phyloP scores from a whole-genome alignment of 2,888 invertebrate species.

The Clistopyga incitator region DNA sequence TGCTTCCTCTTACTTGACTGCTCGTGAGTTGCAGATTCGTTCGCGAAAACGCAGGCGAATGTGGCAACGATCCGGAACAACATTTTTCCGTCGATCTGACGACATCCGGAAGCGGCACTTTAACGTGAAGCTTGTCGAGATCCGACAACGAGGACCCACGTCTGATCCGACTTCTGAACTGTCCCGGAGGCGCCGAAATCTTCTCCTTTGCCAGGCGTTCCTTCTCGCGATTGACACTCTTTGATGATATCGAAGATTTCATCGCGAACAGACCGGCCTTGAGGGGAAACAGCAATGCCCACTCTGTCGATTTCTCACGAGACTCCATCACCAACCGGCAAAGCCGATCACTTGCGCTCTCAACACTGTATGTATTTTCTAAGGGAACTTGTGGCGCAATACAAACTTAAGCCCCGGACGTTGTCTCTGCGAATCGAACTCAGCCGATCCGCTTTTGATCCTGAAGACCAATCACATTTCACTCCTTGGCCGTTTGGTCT shows the following conservation, averaged over 20 bases:
- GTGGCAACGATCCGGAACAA: slow-evolving; percentile 85
- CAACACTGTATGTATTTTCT: slow-evolving; percentile 20
- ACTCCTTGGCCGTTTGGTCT: not conserved
- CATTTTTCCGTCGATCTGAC: slow-evolving; percentile 85
- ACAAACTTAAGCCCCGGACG: slow-evolving; percentile 8
- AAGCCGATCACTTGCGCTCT: not conserved
- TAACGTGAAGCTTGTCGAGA: slow-evolving; percentile 87
- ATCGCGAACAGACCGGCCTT: slow-evolving; percentile 86
- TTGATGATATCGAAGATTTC: slow-evolving; percentile 84
- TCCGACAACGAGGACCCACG: slow-evolving; percentile 91
- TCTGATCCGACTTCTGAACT: slow-evolving; percentile 85
- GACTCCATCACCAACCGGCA: slow-evolving; percentile 77
- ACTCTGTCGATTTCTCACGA: slow-evolving; percentile 86
- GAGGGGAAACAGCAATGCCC: slow-evolving; percentile 87
- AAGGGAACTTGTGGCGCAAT: slow-evolving; percentile 13
- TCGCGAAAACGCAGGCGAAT: slow-evolving; percentile 85
- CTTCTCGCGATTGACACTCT: slow-evolving; percentile 76
- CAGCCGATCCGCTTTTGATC: slow-evolving; percentile 33
- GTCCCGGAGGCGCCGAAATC: slow-evolving; percentile 35
- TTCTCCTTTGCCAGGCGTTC: slow-evolving; percentile 70
- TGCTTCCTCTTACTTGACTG: slow-evolving; percentile 86
- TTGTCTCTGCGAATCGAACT: slow-evolving; percentile 7
- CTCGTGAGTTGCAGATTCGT: slow-evolving; percentile 81
- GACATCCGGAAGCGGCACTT: slow-evolving; percentile 84
- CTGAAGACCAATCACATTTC: slow-evolving; percentile 30